These are phyloP conservation scores for Harpalus rufipes DNA, from an alignment of 2,888 invertebrate genomes.

Conservation along the genomic window DNA sequence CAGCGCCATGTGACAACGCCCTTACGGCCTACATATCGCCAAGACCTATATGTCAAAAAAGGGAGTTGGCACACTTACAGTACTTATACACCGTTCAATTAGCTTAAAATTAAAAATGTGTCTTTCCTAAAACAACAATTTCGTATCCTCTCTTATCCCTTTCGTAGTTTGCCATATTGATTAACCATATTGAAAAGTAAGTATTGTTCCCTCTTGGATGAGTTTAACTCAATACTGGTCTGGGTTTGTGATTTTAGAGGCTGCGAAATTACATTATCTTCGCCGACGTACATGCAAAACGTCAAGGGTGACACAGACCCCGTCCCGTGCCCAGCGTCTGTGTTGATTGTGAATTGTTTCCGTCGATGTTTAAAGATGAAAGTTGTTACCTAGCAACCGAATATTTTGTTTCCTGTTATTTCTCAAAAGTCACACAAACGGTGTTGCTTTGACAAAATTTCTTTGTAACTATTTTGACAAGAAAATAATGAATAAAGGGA, in stretches of 20 bases:
- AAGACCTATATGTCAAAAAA: too few relatives aligned
- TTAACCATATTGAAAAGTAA: slow-evolving; percentile 45
- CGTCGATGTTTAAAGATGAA: slow-evolving; percentile 44
- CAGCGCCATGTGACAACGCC: too few relatives aligned
- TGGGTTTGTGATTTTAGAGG: slow-evolving; percentile 42
- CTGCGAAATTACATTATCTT: slow-evolving; percentile 38
- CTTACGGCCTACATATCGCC: too few relatives aligned
- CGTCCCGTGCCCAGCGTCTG: slow-evolving; percentile 9
- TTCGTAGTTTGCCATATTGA: slow-evolving; percentile 26
- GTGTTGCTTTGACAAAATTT: not conserved
- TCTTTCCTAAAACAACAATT: not conserved
- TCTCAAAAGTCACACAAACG: not conserved
- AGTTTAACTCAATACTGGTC: slow-evolving; percentile 26
- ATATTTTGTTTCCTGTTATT: slow-evolving; percentile 45
- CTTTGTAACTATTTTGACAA: slow-evolving; percentile 44
- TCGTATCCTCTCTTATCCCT: not conserved
- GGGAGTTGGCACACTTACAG: too few relatives aligned
- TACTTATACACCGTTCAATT: not conserved
- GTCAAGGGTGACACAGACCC: slow-evolving; percentile 16
- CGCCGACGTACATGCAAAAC: slow-evolving; percentile 1
- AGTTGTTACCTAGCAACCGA: slow-evolving; percentile 50
- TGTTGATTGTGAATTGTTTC: slow-evolving; percentile 52
- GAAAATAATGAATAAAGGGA: not conserved
- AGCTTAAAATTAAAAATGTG: not conserved
- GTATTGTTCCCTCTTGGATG: slow-evolving; percentile 37